These are phyloP conservation scores for Patagioenas fasciata DNA, from an alignment of 2,113 vertebrate genomes.

Conservation along the genomic window DNA sequence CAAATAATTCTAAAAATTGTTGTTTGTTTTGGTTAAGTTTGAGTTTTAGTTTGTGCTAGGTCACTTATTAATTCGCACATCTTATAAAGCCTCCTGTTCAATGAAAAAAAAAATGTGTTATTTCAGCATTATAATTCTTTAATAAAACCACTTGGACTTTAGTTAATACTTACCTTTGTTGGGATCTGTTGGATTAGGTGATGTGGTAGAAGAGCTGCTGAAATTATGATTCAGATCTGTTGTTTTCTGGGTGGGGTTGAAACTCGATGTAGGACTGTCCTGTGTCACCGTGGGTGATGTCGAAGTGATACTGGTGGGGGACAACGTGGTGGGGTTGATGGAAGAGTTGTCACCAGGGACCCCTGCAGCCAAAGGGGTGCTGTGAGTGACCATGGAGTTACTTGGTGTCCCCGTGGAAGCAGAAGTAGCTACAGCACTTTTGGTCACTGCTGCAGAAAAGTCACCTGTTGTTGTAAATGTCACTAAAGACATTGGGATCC, in stretches of 20 bases:
- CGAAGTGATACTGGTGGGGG: background rate
- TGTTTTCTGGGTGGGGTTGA: background rate
- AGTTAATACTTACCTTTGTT: slow-evolving; percentile 37
- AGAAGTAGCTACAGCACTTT: background rate
- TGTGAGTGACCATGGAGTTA: background rate
- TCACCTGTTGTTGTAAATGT: background rate
- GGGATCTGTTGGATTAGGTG: slow-evolving; percentile 26
- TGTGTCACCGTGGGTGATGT: background rate
- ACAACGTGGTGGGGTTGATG: fast-evolving
- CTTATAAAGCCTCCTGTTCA: background rate
- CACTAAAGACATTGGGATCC: background rate
- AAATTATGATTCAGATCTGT: slow-evolving; percentile 11
- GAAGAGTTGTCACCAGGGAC: background rate
- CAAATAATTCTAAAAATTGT: background rate
- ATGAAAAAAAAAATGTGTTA: background rate
- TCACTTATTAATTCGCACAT: background rate
- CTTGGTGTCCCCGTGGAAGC: background rate
- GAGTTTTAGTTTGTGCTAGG: background rate
- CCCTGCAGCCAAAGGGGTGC: background rate
- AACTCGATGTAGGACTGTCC: background rate
- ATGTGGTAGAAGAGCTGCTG: slow-evolving; percentile 24
- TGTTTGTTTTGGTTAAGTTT: background rate
- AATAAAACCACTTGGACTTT: background rate
- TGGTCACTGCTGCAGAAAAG: background rate
- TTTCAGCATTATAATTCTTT: background rate